Conservation (phyloP, 2,888 invertebrate genomes). For the Heliconius charithonia region DNA sequence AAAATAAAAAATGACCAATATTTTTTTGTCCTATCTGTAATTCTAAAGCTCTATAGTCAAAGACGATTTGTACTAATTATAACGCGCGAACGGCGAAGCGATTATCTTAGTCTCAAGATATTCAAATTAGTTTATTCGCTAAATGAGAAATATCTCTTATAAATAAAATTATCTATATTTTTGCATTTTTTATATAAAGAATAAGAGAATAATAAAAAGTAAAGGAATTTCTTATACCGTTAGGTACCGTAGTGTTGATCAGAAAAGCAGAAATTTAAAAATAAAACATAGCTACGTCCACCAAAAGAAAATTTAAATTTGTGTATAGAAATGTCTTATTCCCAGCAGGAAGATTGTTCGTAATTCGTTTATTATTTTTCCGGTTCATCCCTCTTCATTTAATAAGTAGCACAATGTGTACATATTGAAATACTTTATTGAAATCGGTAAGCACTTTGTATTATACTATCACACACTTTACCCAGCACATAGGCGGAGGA, state of each 20-base stretch:
- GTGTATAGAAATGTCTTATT: neutral
- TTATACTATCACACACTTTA: neutral
- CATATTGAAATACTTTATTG: neutral
- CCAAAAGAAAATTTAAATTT: neutral
- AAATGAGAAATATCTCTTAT: conserved; percentile 17
- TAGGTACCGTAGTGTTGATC: neutral
- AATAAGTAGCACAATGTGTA: neutral
- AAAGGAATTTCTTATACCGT: neutral
- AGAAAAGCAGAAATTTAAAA: neutral
- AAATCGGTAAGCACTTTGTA: neutral
- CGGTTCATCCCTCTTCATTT: neutral
- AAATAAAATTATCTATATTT: neutral
- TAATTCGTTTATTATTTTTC: neutral
- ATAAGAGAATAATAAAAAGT: neutral
- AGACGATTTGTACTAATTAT: conserved; percentile 83
- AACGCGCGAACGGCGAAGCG: conserved; percentile 79
- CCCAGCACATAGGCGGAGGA: no score
- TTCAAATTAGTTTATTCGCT: conserved; percentile 42
- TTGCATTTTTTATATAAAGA: neutral
- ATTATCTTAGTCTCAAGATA: conserved; percentile 73
- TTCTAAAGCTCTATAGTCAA: conserved; percentile 61
- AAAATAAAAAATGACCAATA: neutral
- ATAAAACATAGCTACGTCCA: neutral
- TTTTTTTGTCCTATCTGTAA: conserved; percentile 53
- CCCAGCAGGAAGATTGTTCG: neutral